A percentile compares a stretch with the other conserved stretches of the same genome.
phyloP scores from a whole-genome alignment of 2,888 invertebrate species.

The Quadriops clusia region DNA sequence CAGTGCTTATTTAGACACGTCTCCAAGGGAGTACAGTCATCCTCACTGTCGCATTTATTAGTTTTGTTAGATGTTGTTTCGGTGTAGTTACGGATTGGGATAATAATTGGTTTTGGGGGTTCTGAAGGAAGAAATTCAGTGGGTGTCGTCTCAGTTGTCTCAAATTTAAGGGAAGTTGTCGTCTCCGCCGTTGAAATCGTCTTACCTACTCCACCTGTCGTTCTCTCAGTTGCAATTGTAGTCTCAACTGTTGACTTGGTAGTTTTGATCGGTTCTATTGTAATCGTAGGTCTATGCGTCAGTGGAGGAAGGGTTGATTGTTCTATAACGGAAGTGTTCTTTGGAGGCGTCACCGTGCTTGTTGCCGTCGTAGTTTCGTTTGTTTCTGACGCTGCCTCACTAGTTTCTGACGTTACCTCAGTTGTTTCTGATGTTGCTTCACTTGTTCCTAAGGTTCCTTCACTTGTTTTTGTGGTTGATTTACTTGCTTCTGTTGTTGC shows the following conservation, averaged over 20 bases:
- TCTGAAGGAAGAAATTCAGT: constrained; percentile 5
- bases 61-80: constrained; percentile 33
- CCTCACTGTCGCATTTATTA: constrained; percentile 47
- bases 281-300: too few relatives aligned
- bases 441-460: neutral
- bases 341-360: neutral
- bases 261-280: too few relatives aligned
- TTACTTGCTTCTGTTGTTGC: constrained; percentile 5
- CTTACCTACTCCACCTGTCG: constrained; percentile 6
- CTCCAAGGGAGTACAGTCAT: constrained; percentile 50
- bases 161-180: constrained; percentile 1
- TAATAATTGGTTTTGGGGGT: constrained; percentile 6
- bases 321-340: too few relatives aligned
- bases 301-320: too few relatives aligned
- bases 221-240: constrained; percentile 6
- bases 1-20: constrained; percentile 52
- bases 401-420: constrained; percentile 1
- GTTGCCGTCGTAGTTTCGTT: constrained; percentile 4
- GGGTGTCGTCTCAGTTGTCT: constrained; percentile 1
- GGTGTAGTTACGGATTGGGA: constrained; percentile 24
- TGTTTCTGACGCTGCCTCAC: neutral
- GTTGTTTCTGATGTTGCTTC: neutral
- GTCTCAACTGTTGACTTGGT: constrained; percentile 5
- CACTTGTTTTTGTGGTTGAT: constrained; percentile 1
- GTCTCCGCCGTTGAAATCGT: constrained; percentile 3